Evolutionary conservation across 2,888 invertebrate species (phyloP).

Genomic region (Trissolcus japonicus): DNA sequence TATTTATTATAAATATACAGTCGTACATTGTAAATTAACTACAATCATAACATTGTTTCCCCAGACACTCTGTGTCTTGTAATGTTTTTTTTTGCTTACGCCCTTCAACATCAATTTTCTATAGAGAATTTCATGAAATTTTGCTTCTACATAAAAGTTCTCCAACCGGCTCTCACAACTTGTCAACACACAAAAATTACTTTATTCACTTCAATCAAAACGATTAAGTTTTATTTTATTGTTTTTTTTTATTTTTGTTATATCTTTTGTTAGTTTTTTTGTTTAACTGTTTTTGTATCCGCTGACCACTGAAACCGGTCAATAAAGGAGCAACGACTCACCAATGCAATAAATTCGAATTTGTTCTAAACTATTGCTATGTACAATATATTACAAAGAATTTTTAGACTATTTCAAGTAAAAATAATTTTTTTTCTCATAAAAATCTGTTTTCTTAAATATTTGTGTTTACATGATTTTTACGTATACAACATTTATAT

Average conservation of each 20-base stretch:
- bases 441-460: slow-evolving; percentile 11
- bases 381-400: slow-evolving; percentile 74
- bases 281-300: slow-evolving; percentile 20
- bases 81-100: slow-evolving; percentile 15
- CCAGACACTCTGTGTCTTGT: slow-evolving; percentile 20
- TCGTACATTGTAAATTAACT: slow-evolving; percentile 69
- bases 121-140: slow-evolving; percentile 7
- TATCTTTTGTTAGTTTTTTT: slow-evolving; percentile 13
- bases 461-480: slow-evolving; percentile 17
- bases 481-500: slow-evolving; percentile 16
- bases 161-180: slow-evolving; percentile 16
- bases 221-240: slow-evolving; percentile 4
- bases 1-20: slow-evolving; percentile 73
- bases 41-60: slow-evolving; percentile 58
- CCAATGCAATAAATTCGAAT: slow-evolving; percentile 44
- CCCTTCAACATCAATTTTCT: background rate
- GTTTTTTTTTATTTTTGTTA: slow-evolving; percentile 15
- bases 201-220: slow-evolving; percentile 13
- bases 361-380: slow-evolving; percentile 68
- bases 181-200: slow-evolving; percentile 19
- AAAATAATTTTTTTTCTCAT: slow-evolving; percentile 64
- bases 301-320: slow-evolving; percentile 10
- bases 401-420: slow-evolving; percentile 64
- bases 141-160: background rate
- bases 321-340: slow-evolving; percentile 26